These are phyloP conservation scores for Meloidogyne hapla DNA, from an alignment of 1,140 invertebrate species.

Conservation along the genomic window DNA sequence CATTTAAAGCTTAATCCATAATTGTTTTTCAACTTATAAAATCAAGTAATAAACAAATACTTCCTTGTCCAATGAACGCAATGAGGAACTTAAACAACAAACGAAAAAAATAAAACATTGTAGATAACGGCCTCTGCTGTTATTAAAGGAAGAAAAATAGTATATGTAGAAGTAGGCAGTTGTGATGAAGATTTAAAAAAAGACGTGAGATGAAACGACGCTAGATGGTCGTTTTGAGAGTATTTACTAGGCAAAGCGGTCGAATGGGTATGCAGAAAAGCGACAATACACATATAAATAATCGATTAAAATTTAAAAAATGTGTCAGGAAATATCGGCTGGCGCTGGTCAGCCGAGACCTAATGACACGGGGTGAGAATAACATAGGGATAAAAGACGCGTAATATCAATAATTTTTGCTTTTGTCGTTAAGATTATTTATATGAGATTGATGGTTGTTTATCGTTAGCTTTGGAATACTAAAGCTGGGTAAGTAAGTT, in stretches of 20 bases:
- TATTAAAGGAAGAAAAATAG: background rate
- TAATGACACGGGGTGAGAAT: background rate
- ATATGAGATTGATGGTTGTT: no score
- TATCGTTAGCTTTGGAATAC: no score
- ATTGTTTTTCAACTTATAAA: no score
- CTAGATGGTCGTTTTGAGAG: background rate
- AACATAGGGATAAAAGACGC: no score
- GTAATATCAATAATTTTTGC: no score
- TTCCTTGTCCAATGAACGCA: no score
- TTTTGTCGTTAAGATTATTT: no score
- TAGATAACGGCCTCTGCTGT: background rate
- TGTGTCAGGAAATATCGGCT: background rate
- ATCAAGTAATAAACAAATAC: no score
- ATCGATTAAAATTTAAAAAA: background rate
- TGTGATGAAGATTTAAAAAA: background rate
- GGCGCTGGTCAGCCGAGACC: background rate
- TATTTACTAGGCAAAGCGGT: no score
- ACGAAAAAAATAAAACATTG: background rate
- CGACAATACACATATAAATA: background rate
- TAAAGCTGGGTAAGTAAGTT: no score
- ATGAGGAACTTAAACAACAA: no score
- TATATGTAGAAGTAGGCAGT: background rate
- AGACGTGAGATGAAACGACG: background rate
- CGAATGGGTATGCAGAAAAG: background rate
- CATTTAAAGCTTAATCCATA: no score